Evolutionary conservation across 2,113 vertebrate genomes (phyloP), one percentile per base, ranked within the genome.

Genomic region (Oreochromis niloticus): DNA sequence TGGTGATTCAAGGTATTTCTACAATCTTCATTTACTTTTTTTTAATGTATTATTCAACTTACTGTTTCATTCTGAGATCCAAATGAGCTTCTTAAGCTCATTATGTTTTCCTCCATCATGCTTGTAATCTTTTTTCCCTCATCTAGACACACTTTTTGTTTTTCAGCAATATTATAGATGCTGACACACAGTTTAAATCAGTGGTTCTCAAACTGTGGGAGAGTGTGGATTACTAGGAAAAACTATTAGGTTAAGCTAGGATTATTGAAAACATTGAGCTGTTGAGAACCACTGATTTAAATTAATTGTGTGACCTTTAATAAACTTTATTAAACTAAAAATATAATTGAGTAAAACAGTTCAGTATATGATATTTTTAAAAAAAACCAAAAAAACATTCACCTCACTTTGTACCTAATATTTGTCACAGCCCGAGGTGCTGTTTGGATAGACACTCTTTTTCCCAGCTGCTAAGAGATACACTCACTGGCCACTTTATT

Each of bases 1-100:
- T 92, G 98, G 98, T 4, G 98, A 99, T 91, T 97, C 98, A 89
- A 98, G 98, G 99, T 99, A 97, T 79, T 73, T 86, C 17, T 41
- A 8, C 6, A 7, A 13, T 43, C n/a, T 59, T 80, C 6, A 4
- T 66, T 56, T 61, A 4, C 50, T 73, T 39, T 85, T 9, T 39
- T 85, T 9, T 13, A 30, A 30, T 22, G 7, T 32, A 10, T 61
- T 86, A 27, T 8, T 63, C 10, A 46, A 75, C 3, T 48, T 12
- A 63, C 4, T 56, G 80, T 12, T 34, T 54, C 6, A 34, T 56
- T 87, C 19, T 55, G 16, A 85, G 16, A 73, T 80, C 34, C 22
- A 75, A n/a, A 54, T 52, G 22, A 84, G 61, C 22, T 17, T 89
- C 27, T 41, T 71, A 55, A 4, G 59, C 32, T 78, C 32, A 48